Evolutionary conservation across 2,888 invertebrate genomes (phyloP), one percentile per base, ranked within the genome.

Genomic region (Lysandra coridon): DNA sequence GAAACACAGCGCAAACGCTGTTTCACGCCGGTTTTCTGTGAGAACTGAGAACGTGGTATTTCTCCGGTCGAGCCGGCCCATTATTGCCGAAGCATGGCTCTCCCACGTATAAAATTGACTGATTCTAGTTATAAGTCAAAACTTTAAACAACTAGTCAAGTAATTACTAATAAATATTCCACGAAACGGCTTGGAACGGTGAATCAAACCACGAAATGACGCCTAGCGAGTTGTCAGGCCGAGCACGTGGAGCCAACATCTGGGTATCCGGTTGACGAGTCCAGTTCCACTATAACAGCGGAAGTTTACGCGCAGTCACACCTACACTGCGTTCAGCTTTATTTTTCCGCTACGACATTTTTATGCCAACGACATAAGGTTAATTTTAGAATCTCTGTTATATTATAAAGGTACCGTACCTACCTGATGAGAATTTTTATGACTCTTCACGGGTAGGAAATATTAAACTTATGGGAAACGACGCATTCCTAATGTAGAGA

Each of bases 201-300:
- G 76, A 76, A 57, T 76, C 33, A 57, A 57, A 17, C 30, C 14
- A 30, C 69, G 23, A 69, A 69, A 33, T 37, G 64, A 69, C 64
- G 33, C 82, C 81, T 86, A 83, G 85, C 85, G 83, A 80, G 86
- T 89, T 84, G 80, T 83, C 86, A 90, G 84, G 83, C 90, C 80
- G 86, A 87, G 85, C 90, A 90, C 91, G 90, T 88, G 87, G 86
- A 85, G 87, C 88, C 88, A 87, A 86, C 87, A 87, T 85, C 87
- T 84, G 81, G 80, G 86, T 86, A 87, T 93, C 93, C 93, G 92
- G 91, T 87, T 82, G 85, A 81, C 84, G 85, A 49, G 73, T 33
- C 57, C 33, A 37, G 49, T 53, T 53, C 53, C 64, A 44, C 7
- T 2, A 33, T 44, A 78, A 78, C 69, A 69, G 40, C 78, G 64